These are phyloP conservation scores for Spatulosminthurus flaviceps DNA, from an alignment of 2,888 invertebrate species.

Conservation along the genomic window DNA sequence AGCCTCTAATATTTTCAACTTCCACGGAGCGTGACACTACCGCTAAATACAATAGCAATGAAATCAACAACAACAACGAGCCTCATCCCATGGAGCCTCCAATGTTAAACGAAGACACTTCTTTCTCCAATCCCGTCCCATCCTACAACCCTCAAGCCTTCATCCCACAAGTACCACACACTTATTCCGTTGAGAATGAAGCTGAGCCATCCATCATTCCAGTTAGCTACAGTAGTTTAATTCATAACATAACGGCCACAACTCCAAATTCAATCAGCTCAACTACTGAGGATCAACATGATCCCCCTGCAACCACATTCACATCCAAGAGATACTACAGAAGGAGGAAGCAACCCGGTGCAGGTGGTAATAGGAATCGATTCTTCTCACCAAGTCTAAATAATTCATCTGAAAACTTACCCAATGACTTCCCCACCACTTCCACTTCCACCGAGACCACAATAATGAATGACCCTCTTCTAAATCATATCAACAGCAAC, in stretches of 20 bases:
- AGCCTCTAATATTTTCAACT: background rate
- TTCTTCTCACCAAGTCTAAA: conserved; percentile 53
- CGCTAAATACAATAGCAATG: conserved; percentile 5
- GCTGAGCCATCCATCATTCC: background rate
- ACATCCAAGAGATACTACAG: conserved; percentile 28
- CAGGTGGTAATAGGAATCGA: conserved; percentile 35
- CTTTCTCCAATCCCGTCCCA: conserved; percentile 18
- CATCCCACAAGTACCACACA: background rate
- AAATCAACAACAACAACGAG: background rate
- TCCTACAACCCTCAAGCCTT: background rate
- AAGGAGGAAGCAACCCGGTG: conserved; percentile 7
- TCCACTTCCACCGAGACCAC: background rate
- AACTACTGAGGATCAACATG: conserved; percentile 16
- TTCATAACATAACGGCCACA: background rate
- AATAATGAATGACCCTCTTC: background rate
- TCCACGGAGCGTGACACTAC: background rate
- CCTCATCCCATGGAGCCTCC: background rate
- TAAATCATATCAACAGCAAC: background rate
- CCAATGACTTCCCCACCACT: no score
- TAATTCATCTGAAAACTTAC: conserved; percentile 25
- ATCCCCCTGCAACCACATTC: conserved; percentile 26
- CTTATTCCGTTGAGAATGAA: background rate
- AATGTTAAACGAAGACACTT: background rate
- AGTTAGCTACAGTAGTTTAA: background rate
- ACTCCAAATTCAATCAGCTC: background rate